Evolutionary conservation across 2,797 vertebrate genomes (phyloP).

Genomic region (Euthynnus affinis): DNA sequence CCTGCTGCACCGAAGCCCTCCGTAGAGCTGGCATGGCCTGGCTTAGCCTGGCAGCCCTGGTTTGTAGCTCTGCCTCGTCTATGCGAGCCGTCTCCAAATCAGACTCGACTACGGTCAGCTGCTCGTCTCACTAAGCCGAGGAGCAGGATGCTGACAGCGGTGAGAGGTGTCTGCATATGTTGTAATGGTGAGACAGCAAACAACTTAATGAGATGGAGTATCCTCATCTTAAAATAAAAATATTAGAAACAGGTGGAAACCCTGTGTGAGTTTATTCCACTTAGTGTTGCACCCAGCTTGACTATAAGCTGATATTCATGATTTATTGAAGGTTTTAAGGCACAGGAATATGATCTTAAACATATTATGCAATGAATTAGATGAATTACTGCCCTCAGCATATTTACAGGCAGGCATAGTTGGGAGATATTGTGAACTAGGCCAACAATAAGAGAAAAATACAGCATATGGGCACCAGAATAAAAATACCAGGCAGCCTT

Average conservation of each 20-base stretch:
- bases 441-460: constrained; percentile 41
- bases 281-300: constrained; percentile 18
- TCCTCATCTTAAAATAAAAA: constrained; percentile 24
- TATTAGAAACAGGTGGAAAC: constrained; percentile 23
- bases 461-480: constrained; percentile 29
- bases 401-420: constrained; percentile 54
- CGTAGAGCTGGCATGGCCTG: constrained; percentile 67
- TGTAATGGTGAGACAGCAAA: constrained; percentile 32
- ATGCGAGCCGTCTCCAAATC: constrained; percentile 68
- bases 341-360: constrained; percentile 35
- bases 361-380: constrained; percentile 49
- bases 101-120: constrained; percentile 49
- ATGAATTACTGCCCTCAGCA: constrained; percentile 43
- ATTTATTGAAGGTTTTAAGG: constrained; percentile 29
- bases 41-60: constrained; percentile 61
- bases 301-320: constrained; percentile 37
- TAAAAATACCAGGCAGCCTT: constrained; percentile 18
- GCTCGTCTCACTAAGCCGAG: constrained; percentile 35
- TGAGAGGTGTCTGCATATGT: constrained; percentile 19
- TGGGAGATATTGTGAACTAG: constrained; percentile 58
- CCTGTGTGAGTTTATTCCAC: constrained; percentile 9
- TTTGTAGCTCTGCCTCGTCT: constrained; percentile 66
- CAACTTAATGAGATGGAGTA: constrained; percentile 44
- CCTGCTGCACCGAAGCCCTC: constrained; percentile 68
- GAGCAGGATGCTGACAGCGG: constrained; percentile 24